Evolutionary conservation across 2,888 invertebrate genomes (phyloP), one percentile per base, ranked within the genome.

Genomic region (Octonoba sinensis): DNA sequence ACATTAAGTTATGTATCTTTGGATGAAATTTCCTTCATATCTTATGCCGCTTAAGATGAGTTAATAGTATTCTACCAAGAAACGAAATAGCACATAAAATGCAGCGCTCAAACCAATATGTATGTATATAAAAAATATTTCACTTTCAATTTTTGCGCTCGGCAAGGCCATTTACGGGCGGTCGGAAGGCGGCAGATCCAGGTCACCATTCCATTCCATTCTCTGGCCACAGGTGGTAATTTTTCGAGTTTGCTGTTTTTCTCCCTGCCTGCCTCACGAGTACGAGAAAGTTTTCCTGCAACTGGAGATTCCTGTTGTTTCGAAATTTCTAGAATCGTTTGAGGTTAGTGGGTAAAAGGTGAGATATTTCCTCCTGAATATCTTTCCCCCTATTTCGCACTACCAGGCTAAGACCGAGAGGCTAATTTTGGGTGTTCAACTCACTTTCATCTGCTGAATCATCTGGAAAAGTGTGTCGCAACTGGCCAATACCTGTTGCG

Each of bases 281-380:
- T 36, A 36, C 36, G 62, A 44, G 46, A 36, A 44, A 62, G 62
- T 44, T 62, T 44, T 20, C n/a, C 46, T n/a, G n/a, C 62, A 46
- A 18, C 11, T 18, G 44, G 46, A 44, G 36, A 8, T 18, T 15
- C 44, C 8, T n/a, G 44, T 18, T 46, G 62, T 62, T 62, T 62
- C 62, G 62, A 62, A 62, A 62, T 62, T 62, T 62, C 62, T 18
- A 62, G 62, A 44, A 18, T 62, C 44, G 44, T 73, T 79, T 79
- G 60, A 51, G 79, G 79, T 79, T 65, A 79, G 72, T 79, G 57
- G 79, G 79, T 79, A 67, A 73, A 60, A 66, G 72, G 72, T 79
- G 56, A 65, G 57, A 69, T 69, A 27, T 44, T n/a, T 44, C 46
- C 44, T 62, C 20, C 16, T 62, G n/a, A 36, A 62, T 16, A 46